phyloP scores from a whole-genome alignment of 2,888 invertebrate species.

The Drosophila borealis region DNA sequence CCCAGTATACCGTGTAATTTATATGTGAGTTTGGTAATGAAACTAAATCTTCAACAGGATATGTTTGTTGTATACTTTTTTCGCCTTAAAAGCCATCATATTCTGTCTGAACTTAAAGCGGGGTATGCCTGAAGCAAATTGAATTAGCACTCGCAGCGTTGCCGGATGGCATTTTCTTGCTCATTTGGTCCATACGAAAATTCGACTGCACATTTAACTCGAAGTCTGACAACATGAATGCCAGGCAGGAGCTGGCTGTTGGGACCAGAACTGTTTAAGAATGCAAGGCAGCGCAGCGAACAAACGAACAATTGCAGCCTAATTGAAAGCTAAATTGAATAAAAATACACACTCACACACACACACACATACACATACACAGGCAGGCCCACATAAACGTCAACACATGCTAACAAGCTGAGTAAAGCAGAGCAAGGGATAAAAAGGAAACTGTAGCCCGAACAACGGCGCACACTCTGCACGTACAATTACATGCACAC shows the following conservation, averaged over 20 bases:
- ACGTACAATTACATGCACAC: slow-evolving; percentile 69
- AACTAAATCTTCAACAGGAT: not conserved
- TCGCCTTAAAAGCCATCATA: not conserved
- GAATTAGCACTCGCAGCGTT: slow-evolving; percentile 35
- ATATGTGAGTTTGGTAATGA: not conserved
- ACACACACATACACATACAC: slow-evolving; percentile 27
- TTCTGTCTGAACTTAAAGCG: not conserved
- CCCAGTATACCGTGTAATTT: slow-evolving; percentile 2
- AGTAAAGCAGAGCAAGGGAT: slow-evolving; percentile 33
- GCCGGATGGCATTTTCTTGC: slow-evolving; percentile 40
- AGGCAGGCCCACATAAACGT: slow-evolving; percentile 19
- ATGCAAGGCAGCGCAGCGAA: slow-evolving; percentile 69
- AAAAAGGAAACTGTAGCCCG: slow-evolving; percentile 68
- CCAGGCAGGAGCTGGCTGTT: slow-evolving; percentile 9
- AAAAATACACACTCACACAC: slow-evolving; percentile 54
- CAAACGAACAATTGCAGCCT: slow-evolving; percentile 82
- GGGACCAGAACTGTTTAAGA: slow-evolving; percentile 67
- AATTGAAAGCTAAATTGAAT: slow-evolving; percentile 80
- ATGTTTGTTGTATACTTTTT: not conserved
- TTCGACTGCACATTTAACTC: slow-evolving; percentile 50
- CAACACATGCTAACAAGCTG: slow-evolving; percentile 64
- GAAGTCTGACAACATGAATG: slow-evolving; percentile 7
- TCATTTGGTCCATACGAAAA: slow-evolving; percentile 42
- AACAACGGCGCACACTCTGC: slow-evolving; percentile 72
- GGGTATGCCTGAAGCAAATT: slow-evolving; percentile 36